These are phyloP conservation scores for Sepioteuthis lessoniana DNA, from an alignment of 2,888 invertebrate genomes.

Conservation along the genomic window DNA sequence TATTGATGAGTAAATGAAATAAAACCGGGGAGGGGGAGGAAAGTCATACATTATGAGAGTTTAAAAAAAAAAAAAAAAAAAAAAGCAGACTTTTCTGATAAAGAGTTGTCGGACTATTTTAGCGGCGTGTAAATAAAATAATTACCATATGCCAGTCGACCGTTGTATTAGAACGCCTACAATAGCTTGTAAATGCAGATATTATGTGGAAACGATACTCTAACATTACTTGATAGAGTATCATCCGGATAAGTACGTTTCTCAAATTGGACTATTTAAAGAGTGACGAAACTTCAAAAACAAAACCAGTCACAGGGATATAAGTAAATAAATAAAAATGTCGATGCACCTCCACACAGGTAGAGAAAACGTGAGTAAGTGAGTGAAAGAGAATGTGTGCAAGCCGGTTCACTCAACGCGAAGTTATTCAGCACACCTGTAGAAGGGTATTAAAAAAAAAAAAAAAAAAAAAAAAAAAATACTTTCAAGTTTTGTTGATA, in stretches of 20 bases:
- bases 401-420: neutral
- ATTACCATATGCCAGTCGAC: constrained; percentile 1
- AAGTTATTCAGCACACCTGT: neutral
- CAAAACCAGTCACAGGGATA: neutral
- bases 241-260: neutral
- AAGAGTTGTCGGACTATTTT: constrained; percentile 8
- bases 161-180: constrained; percentile 33
- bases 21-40: too few species aligned
- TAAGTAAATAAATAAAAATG: constrained; percentile 24
- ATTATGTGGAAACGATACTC: constrained; percentile 1
- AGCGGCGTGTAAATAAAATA: neutral
- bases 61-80: too few species aligned
- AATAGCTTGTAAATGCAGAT: neutral
- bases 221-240: neutral
- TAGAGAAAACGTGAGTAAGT: neutral
- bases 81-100: neutral
- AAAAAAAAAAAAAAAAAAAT: too few species aligned
- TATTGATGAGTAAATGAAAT: too few species aligned
- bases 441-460: neutral
- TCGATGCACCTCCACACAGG: neutral
- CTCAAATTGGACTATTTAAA: neutral
- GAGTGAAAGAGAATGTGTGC: neutral
- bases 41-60: too few species aligned
- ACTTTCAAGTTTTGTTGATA: too few species aligned
- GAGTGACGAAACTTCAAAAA: neutral